Percentiles rank a stretch among this genome's conserved stretches.
Conservation (phyloP, 1,140 invertebrate species). For the Brachionus plicatilis region DNA sequence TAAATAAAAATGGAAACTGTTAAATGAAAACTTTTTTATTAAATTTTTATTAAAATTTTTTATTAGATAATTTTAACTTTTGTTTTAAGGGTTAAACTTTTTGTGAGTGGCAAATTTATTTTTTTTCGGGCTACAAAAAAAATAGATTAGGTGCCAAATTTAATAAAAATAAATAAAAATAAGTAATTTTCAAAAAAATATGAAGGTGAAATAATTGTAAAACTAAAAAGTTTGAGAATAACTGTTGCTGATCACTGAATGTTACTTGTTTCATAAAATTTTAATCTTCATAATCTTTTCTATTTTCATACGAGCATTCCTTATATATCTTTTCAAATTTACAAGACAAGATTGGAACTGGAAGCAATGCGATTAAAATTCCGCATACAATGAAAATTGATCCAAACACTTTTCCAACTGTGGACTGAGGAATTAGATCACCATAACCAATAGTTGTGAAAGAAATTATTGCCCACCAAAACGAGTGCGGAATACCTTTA, state of each 20-base stretch:
- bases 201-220: background rate
- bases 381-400: conserved; percentile 38
- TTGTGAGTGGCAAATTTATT: no score
- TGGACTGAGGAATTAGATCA: conserved; percentile 28
- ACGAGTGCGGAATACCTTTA: conserved; percentile 15
- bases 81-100: no score
- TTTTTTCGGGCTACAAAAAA: no score
- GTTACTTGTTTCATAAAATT: background rate
- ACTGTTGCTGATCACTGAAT: background rate
- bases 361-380: conserved; percentile 21
- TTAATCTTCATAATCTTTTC: background rate
- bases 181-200: no score
- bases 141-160: no score
- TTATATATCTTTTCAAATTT: conserved; percentile 40
- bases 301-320: conserved; percentile 23
- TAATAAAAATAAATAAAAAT: no score
- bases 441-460: conserved; percentile 58
- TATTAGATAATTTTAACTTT: no score
- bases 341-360: conserved; percentile 35
- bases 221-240: background rate
- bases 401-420: conserved; percentile 28
- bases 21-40: no score
- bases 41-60: no score
- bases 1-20: no score
- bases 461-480: conserved; percentile 41